Evolutionary conservation across 2,797 vertebrate species (phyloP), one percentile per base, ranked within the genome.

Genomic region (Chelidonichthys spinosus): DNA sequence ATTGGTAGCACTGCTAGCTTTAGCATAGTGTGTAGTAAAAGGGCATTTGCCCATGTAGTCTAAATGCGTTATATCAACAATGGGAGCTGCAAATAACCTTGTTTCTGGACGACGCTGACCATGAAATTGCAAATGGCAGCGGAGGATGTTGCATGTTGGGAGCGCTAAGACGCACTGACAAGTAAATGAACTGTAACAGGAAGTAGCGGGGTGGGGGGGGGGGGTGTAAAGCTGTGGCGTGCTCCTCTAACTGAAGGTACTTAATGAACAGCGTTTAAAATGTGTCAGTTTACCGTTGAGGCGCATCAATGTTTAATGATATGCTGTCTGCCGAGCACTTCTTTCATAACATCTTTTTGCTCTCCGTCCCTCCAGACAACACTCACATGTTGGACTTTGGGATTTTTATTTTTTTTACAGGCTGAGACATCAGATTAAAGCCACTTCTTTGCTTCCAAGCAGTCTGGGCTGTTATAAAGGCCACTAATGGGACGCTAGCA

Each of bases 211-310:
- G 25, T 63, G 70, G 25, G 25, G 65, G 70, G 55, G 63, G 62
- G 44, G 72, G 67, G 66, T 67, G 69, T 63, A 35, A 63, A 81
- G 35, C 60, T 49, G 14, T 63, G 63, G 42, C 58, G 55, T 77
- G 58, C 58, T 73, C 47, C 47, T 78, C 47, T 62, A 55, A 83
- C 63, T 18, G 39, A 69, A 63, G 58, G 40, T 61, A 76, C 76
- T 82, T 83, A 78, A 86, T 86, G 79, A 85, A 85, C 69, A 69
- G 72, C 76, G 63, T 84, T 83, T 82, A 61, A 74, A 77, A 82
- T 78, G 17, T 82, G 79, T 74, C 80, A 78, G 63, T 77, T 83
- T 67, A 63, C 79, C 68, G 67, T 25, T 55, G 61, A 82, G 83
- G 83, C 33, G 0, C 55, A 78, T 89, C 66, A 71, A 69, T 85